Percentiles rank a stretch among this genome's conserved stretches.
Evolutionary conservation across 64 coral and sea anemone genomes (phyloP).

Genomic region (Montipora sp.): DNA sequence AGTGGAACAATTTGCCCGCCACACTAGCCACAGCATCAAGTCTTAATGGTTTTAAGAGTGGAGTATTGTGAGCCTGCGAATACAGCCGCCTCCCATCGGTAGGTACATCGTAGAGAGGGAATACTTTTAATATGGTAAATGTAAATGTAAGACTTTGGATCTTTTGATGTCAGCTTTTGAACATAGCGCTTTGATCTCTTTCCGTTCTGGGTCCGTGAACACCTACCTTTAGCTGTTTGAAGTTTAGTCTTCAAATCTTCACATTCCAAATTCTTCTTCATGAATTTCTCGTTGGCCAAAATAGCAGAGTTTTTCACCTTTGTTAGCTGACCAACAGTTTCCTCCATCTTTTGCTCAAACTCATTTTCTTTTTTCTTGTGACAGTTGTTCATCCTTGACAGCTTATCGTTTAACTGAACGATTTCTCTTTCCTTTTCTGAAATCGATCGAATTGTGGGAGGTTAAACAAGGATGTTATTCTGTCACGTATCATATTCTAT

Average conservation of each 20-base stretch:
- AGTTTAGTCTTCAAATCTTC: neutral
- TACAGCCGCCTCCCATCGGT: no score
- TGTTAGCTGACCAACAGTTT: neutral
- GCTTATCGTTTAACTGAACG: neutral
- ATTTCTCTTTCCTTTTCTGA: slow-evolving; percentile 1
- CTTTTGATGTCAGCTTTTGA: no score
- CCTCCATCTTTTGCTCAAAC: slow-evolving; percentile 8
- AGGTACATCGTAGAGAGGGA: no score
- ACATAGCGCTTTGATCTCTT: neutral
- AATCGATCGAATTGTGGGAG: neutral
- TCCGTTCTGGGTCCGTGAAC: neutral
- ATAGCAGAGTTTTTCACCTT: neutral
- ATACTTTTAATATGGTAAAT: no score
- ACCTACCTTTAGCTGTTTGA: neutral
- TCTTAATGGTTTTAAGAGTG: no score
- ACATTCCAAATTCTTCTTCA: neutral
- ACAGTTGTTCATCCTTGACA: neutral
- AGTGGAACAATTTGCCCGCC: no score
- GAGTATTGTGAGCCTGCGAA: no score
- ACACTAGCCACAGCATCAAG: no score
- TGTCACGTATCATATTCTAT: no score
- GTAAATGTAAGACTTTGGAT: no score
- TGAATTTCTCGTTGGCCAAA: neutral
- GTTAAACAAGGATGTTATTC: no score
- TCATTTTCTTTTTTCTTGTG: neutral